Percentiles rank a stretch among this genome's conserved stretches.
Conservation (phyloP, 2,113 vertebrate species). For the Xiphophorus maculatus region DNA sequence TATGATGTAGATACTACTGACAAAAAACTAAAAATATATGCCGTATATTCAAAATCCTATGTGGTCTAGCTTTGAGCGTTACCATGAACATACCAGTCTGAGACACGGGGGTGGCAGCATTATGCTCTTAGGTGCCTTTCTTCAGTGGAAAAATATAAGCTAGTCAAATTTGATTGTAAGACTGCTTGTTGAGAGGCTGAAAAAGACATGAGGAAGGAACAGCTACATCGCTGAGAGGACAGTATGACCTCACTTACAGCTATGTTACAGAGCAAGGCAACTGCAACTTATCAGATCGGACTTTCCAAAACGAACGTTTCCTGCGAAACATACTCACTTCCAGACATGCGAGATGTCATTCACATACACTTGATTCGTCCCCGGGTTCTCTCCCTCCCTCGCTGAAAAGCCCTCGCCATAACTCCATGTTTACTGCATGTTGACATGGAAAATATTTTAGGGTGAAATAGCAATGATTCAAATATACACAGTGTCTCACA, state of each 20-base stretch:
- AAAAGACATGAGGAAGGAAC: background rate
- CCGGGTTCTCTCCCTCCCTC: slow-evolving; percentile 55
- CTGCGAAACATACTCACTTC: background rate
- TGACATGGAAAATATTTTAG: slow-evolving; percentile 84
- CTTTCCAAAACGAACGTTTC: background rate
- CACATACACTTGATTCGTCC: slow-evolving; percentile 15
- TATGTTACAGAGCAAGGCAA: background rate
- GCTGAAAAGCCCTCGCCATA: slow-evolving; percentile 61
- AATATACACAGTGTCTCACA: slow-evolving; percentile 73
- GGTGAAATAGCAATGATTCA: slow-evolving; percentile 79
- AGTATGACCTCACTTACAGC: background rate
- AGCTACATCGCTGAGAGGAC: background rate
- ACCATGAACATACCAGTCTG: background rate
- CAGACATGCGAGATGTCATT: background rate
- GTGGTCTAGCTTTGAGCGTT: too few species aligned
- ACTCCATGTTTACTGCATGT: slow-evolving; percentile 74
- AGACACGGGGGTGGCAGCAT: background rate
- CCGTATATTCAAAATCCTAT: too few species aligned
- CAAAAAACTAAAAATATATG: background rate
- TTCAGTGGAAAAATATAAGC: background rate
- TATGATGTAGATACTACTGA: too few species aligned
- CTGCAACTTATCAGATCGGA: background rate
- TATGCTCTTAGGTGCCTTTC: too few species aligned
- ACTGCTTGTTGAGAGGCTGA: background rate
- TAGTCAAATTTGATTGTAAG: background rate